A percentile compares a stretch with the other conserved stretches of the same genome.
Evolutionary conservation across 1,140 invertebrate species (phyloP).

Genomic region (Rhagoletis zephyria): DNA sequence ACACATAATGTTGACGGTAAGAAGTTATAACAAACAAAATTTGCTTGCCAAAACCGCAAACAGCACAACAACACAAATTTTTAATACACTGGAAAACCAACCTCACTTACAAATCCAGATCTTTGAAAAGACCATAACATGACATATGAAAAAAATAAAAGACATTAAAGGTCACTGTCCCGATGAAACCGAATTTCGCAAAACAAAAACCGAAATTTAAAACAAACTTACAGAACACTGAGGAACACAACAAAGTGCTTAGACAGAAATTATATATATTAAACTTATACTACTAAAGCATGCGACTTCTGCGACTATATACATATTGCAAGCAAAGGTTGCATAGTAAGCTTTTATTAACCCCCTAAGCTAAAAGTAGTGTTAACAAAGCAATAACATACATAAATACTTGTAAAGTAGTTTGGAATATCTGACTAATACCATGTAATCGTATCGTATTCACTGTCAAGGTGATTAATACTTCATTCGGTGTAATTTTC

Average conservation of each 20-base stretch:
- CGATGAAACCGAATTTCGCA: neutral
- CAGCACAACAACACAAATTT: slow-evolving; percentile 18
- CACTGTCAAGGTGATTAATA: slow-evolving; percentile 42
- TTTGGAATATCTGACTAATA: slow-evolving; percentile 53
- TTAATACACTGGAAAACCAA: neutral
- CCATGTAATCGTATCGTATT: slow-evolving; percentile 40
- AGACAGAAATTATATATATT: neutral
- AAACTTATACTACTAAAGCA: neutral
- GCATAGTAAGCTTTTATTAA: slow-evolving; percentile 53
- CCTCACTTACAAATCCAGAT: neutral
- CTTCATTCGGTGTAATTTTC: slow-evolving; percentile 55
- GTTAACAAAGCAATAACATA: slow-evolving; percentile 33
- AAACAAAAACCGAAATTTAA: neutral
- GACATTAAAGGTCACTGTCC: neutral
- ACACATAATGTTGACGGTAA: slow-evolving; percentile 44
- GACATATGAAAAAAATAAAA: neutral
- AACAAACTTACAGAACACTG: neutral
- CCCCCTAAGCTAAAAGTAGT: slow-evolving; percentile 46
- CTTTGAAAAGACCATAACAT: neutral
- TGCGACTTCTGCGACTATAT: slow-evolving; percentile 15
- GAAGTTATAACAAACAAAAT: slow-evolving; percentile 50
- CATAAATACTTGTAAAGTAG: slow-evolving; percentile 3
- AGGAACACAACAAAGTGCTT: neutral
- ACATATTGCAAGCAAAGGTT: neutral
- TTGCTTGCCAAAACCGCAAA: slow-evolving; percentile 13